phyloP scores from a whole-genome alignment of 2,113 vertebrate genomes.

The Danionella cerebrum region DNA sequence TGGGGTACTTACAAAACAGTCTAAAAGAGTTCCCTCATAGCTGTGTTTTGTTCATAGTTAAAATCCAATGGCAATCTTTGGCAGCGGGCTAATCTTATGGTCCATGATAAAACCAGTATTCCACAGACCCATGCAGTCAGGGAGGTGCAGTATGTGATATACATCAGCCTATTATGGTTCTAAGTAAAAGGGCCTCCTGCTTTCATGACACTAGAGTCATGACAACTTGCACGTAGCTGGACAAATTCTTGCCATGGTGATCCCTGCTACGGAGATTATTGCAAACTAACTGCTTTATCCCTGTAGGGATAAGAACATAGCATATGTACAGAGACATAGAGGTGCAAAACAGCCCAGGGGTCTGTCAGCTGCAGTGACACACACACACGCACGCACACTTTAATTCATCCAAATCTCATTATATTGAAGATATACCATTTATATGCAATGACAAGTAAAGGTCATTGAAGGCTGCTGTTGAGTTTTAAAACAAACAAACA shows the following conservation, averaged over 20 bases:
- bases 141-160: not conserved
- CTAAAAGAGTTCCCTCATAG: no score
- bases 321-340: not conserved
- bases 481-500: no score
- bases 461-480: no score
- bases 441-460: no score
- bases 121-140: not conserved
- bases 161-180: not conserved
- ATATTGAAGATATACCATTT: no score
- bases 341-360: not conserved
- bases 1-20: no score
- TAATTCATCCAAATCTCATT: not conserved
- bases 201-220: not conserved
- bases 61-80: no score
- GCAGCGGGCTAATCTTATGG: not conserved
- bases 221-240: constrained; percentile 16
- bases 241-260: not conserved
- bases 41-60: no score
- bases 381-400: not conserved
- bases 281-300: not conserved
- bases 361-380: not conserved
- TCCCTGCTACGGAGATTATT: constrained; percentile 21
- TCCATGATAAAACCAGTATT: not conserved
- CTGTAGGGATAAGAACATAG: not conserved
- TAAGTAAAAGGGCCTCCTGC: not conserved